A percentile compares a stretch with the other conserved stretches of the same genome.
These are phyloP conservation scores for Pogonognathellus flavescens DNA, from an alignment of 1,140 invertebrate species.

Conservation along the genomic window DNA sequence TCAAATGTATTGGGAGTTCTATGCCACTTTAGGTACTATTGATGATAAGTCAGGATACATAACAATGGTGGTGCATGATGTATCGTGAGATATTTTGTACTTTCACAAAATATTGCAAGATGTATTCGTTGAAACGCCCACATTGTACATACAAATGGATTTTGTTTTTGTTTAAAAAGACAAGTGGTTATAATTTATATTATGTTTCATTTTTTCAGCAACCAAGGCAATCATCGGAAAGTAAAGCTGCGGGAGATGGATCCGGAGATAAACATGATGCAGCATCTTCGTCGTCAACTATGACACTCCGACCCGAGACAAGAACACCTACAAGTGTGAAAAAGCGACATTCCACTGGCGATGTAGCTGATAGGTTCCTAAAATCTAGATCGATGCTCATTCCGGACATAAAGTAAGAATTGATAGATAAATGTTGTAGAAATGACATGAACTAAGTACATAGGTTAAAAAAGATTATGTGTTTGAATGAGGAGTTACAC, in stretches of 20 bases:
- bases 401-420: slow-evolving; percentile 44
- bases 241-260: slow-evolving; percentile 18
- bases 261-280: neutral
- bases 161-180: too few species aligned
- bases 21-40: too few species aligned
- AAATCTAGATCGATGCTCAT: slow-evolving; percentile 55
- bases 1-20: too few species aligned
- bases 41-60: too few species aligned
- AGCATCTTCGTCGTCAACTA: neutral
- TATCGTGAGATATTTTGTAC: too few species aligned
- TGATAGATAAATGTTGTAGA: neutral
- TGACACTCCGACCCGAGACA: neutral
- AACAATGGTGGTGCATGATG: too few species aligned
- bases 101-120: too few species aligned
- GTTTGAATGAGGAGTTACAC: neutral
- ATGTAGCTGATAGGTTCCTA: slow-evolving; percentile 10
- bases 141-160: too few species aligned
- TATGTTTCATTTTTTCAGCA: neutral
- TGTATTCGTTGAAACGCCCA: too few species aligned
- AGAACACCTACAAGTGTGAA: slow-evolving; percentile 48
- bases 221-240: neutral
- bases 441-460: neutral
- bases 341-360: slow-evolving; percentile 60
- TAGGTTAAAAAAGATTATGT: neutral
- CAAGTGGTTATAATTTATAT: neutral